Percentiles rank a stretch among this genome's conserved stretches.
Conservation (phyloP, 2,113 vertebrate genomes). For the Coryphaenoides rupestris region DNA sequence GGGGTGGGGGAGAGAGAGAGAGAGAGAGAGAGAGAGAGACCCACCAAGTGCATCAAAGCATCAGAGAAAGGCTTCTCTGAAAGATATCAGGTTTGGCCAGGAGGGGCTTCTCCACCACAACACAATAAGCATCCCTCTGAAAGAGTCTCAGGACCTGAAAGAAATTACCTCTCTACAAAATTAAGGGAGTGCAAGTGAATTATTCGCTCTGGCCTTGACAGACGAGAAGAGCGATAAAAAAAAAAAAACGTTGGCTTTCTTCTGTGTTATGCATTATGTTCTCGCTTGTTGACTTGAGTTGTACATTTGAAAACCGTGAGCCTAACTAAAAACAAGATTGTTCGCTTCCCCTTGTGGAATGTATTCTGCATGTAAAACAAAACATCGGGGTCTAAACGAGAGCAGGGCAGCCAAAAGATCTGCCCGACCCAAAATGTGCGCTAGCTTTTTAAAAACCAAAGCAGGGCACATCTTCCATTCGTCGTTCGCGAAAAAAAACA, state of each 20-base stretch:
- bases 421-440: not conserved
- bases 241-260: not conserved
- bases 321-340: no score
- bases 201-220: conserved; percentile 37
- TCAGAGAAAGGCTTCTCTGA: conserved; percentile 53
- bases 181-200: conserved; percentile 42
- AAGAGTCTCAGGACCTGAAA: conserved; percentile 32
- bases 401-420: conserved; percentile 17
- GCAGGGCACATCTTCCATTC: no score
- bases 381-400: not conserved
- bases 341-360: no score
- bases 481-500: no score
- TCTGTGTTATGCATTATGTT: conserved; percentile 1
- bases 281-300: not conserved
- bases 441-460: no score
- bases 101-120: conserved; percentile 46
- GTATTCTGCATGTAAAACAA: no score
- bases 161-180: conserved; percentile 48
- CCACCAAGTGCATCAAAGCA: conserved; percentile 64
- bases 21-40: conserved; percentile 34
- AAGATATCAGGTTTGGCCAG: conserved; percentile 64
- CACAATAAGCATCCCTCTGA: conserved; percentile 44
- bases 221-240: conserved; percentile 11
- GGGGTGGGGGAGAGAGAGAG: conserved; percentile 28
- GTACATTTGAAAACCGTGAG: not conserved